phyloP scores from a whole-genome alignment of 2,797 vertebrate genomes.

The Astyanax mexicanus region DNA sequence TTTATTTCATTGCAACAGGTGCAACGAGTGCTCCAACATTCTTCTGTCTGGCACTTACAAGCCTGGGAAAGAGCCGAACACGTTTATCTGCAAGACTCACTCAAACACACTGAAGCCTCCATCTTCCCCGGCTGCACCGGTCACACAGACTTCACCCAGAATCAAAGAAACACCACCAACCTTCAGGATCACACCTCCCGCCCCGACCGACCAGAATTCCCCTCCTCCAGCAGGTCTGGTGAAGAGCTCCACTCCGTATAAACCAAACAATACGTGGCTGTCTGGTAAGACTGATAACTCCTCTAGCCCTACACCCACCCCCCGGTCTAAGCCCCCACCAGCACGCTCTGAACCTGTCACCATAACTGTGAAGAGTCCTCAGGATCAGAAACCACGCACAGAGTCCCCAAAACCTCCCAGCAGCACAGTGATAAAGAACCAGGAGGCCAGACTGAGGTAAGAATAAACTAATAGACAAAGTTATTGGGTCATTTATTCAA shows the following conservation, averaged over 20 bases:
- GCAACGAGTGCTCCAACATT: conserved; percentile 78
- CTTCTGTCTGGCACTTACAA: conserved; percentile 81
- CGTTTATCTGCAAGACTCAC: conserved; percentile 78
- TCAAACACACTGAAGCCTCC: conserved; percentile 36
- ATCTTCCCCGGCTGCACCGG: background rate
- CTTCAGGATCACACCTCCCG: background rate
- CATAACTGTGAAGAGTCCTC: background rate
- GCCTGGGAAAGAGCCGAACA: conserved; percentile 68
- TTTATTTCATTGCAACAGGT: conserved; percentile 68
- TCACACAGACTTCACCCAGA: background rate
- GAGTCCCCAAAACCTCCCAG: conserved; percentile 6
- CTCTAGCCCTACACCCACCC: conserved; percentile 53
- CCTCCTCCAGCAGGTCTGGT: background rate
- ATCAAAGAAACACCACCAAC: background rate
- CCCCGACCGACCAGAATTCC: conserved; percentile 16
- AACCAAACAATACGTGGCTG: conserved; percentile 14
- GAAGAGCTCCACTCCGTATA: conserved; percentile 30
- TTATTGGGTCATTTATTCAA: no score
- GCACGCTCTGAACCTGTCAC: background rate
- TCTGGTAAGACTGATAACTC: conserved; percentile 39
- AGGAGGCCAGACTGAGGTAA: conserved; percentile 82
- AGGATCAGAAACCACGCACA: background rate
- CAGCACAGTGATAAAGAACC: conserved; percentile 69
- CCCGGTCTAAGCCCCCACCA: conserved; percentile 40
- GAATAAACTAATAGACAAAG: no score